A percentile compares a stretch with the other conserved stretches of the same genome.
Evolutionary conservation across 2,113 vertebrate genomes (phyloP).

Genomic region (Pollimyrus isidori): DNA sequence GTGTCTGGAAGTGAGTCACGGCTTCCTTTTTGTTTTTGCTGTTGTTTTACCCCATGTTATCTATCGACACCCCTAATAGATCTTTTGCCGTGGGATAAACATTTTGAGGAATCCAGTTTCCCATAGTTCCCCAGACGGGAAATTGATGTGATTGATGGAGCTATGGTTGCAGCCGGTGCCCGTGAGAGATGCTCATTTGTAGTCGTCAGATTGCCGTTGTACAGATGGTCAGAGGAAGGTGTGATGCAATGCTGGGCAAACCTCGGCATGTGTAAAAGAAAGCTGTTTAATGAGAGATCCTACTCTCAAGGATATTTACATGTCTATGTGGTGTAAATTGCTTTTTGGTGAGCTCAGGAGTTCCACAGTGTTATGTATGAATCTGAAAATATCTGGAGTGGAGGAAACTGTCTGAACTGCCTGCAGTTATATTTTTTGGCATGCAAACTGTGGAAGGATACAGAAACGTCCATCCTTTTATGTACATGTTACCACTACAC

Average conservation of each 20-base stretch:
- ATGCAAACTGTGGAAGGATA: neutral
- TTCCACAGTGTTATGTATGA: neutral
- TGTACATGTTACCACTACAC: neutral
- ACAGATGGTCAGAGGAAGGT: neutral
- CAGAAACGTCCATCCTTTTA: neutral
- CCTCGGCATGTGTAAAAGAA: neutral
- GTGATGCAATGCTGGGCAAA: neutral
- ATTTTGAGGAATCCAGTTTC: slow-evolving; percentile 18
- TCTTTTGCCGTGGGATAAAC: slow-evolving; percentile 18
- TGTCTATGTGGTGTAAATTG: neutral
- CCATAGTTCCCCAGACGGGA: slow-evolving; percentile 12
- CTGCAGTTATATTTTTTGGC: neutral
- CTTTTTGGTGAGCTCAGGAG: neutral
- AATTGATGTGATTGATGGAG: slow-evolving; percentile 20
- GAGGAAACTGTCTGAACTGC: neutral
- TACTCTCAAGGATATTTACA: neutral
- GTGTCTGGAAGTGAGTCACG: slow-evolving; percentile 4
- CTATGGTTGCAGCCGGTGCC: neutral
- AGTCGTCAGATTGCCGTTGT: neutral
- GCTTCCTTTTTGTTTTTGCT: neutral
- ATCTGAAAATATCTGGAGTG: neutral
- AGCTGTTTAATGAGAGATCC: neutral
- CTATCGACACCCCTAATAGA: slow-evolving; percentile 18
- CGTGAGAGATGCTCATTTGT: slow-evolving; percentile 3
- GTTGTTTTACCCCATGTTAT: neutral